Percentiles rank a stretch among this genome's conserved stretches.
phyloP scores from a whole-genome alignment of 2,888 invertebrate genomes.

The Punctoribates punctum region DNA sequence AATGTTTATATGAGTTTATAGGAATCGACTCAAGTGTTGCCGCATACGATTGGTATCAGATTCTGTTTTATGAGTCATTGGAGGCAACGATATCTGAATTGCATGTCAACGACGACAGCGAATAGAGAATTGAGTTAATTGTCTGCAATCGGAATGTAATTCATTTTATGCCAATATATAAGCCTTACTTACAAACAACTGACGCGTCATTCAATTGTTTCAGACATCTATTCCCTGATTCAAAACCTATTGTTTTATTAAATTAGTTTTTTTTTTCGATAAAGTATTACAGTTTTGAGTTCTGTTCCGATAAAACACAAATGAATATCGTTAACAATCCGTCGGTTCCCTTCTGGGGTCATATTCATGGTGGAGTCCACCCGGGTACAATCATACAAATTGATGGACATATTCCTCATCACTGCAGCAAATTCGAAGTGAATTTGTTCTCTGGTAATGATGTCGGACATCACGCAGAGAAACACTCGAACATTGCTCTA shows the following conservation, averaged over 20 bases:
- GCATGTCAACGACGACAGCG: neutral
- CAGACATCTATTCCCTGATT: too few relatives aligned
- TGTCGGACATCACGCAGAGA: neutral
- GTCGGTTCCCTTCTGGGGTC: constrained; percentile 1
- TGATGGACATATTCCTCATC: constrained; percentile 23
- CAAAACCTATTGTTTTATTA: too few relatives aligned
- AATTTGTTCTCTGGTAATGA: constrained; percentile 4
- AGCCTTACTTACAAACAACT: too few relatives aligned
- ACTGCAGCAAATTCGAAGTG: constrained; percentile 16
- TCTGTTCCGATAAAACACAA: neutral
- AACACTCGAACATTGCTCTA: constrained; percentile 30
- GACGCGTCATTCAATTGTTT: too few relatives aligned
- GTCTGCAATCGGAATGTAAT: too few relatives aligned
- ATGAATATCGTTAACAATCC: neutral
- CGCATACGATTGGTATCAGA: too few relatives aligned
- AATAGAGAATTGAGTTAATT: neutral
- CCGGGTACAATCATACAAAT: constrained; percentile 21
- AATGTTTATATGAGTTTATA: too few relatives aligned
- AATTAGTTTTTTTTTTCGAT: too few relatives aligned
- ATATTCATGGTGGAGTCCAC: constrained; percentile 13
- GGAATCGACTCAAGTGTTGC: too few relatives aligned
- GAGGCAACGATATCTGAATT: neutral
- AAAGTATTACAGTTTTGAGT: too few relatives aligned
- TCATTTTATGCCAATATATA: too few relatives aligned
- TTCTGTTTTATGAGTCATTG: neutral